Percentiles rank a stretch among this genome's conserved stretches.
These are phyloP conservation scores for Glyphotaelius pellucidus DNA, from an alignment of 2,888 invertebrate genomes.

Conservation along the genomic window DNA sequence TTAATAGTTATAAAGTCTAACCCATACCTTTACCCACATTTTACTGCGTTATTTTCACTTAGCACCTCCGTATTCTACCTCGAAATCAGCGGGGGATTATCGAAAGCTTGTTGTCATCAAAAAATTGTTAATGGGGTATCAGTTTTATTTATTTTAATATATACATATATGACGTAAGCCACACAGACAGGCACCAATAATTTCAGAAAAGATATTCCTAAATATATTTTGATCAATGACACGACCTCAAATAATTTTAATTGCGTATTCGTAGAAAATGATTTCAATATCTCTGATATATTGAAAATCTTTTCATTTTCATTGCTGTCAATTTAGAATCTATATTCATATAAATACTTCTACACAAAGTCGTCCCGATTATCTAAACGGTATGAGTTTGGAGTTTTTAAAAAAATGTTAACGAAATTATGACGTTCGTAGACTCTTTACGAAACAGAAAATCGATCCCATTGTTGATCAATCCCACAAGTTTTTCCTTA, in stretches of 20 bases:
- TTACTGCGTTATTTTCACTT: no score
- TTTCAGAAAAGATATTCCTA: neutral
- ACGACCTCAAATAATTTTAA: neutral
- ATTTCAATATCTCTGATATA: neutral
- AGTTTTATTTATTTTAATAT: neutral
- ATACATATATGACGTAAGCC: neutral
- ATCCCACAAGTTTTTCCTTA: neutral
- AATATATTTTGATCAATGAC: neutral
- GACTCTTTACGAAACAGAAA: neutral
- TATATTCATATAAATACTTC: neutral
- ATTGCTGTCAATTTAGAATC: neutral
- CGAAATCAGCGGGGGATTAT: neutral
- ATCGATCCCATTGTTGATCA: neutral
- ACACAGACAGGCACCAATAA: neutral
- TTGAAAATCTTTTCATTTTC: neutral
- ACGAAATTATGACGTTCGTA: neutral
- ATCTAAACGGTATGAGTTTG: neutral
- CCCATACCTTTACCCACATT: no score
- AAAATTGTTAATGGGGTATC: neutral
- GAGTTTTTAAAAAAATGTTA: neutral
- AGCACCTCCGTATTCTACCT: neutral
- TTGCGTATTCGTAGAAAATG: neutral
- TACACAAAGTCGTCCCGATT: neutral
- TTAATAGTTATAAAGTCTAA: no score
- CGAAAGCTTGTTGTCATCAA: neutral